Evolutionary conservation across 2,888 invertebrate species (phyloP).

Genomic region (Thumatha senex): DNA sequence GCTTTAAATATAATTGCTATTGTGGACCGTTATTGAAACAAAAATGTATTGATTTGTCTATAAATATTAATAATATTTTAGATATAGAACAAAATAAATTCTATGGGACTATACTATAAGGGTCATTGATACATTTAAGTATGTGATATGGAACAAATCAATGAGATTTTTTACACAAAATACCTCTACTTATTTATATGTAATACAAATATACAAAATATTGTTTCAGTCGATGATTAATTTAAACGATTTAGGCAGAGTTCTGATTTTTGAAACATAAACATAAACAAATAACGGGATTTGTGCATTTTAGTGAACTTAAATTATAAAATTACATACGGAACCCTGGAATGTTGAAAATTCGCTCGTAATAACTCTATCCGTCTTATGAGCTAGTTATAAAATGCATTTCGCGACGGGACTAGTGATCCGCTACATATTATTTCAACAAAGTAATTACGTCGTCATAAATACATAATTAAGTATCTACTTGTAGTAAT

Average conservation of each 20-base stretch:
- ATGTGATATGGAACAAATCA: conserved; percentile 46
- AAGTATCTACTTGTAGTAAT: not conserved
- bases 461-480: not conserved
- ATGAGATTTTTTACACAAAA: conserved; percentile 42
- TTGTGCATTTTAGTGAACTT: conserved; percentile 65
- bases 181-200: conserved; percentile 43
- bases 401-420: conserved; percentile 78
- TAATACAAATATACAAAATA: conserved; percentile 72
- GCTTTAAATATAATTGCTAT: conserved; percentile 52
- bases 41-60: conserved; percentile 11
- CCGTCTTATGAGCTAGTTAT: conserved; percentile 65
- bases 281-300: conserved; percentile 23
- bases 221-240: conserved; percentile 62
- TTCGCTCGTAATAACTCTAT: conserved; percentile 63
- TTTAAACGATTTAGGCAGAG: conserved; percentile 52
- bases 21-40: conserved; percentile 47
- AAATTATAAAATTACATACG: conserved; percentile 44
- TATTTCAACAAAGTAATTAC: conserved; percentile 51
- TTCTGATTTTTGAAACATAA: conserved; percentile 34
- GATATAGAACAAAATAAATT: not conserved
- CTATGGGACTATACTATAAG: not conserved
- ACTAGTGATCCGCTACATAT: conserved; percentile 71
- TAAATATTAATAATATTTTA: conserved; percentile 3
- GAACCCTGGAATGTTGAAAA: conserved; percentile 79
- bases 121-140: conserved; percentile 15